Base-by-base conservation (phyloP, 2,113 vertebrate genomes). In the Oncorhynchus mykiss region DNA sequence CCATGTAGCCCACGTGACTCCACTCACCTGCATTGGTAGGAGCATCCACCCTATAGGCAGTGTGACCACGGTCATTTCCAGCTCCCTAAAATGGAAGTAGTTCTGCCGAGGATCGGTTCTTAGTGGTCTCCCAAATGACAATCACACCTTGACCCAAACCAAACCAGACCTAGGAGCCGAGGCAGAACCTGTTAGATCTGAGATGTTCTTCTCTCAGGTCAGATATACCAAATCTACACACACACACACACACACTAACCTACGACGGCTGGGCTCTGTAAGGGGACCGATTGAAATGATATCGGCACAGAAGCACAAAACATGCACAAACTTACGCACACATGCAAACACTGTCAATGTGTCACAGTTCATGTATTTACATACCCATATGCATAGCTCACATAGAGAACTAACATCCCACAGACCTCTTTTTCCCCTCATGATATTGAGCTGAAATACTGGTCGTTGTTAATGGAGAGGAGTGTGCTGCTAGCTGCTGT, bases 71-170 rank as follows among this genome's bases (percentile, higher is more conserved):
- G 39, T 45, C 39, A 45, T 45, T 9, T 45, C 39, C 8, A 45
- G 8, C 9, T 45, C 60, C 25, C 34, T 18, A 13, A 13, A 72
- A 74, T 80, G 71, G 70, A 75, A 8, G 69, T 76, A 75, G 84
- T 84, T 90, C 85, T 84, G 71, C 75, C 75, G 68, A 4, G 69
- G 80, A 86, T 89, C 66, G 77, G 84, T 81, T 87, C 79, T 85
- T 80, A 80, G 83, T 67, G 85, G 75, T 91, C 79, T 89, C 80
- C 71, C 78, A 85, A 65, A 27, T 72, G 89, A 93, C 91, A 92
- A 91, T 93, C 88, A 88, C 74, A 67, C 75, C 80, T 72, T 70
- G 72, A 87, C 71, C 81, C 76, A 78, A 87, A 91, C 88, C 88
- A 90, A 91, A 92, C 76, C 8, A 64, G 84, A 90, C 84, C 87